Base-by-base conservation (phyloP, 2,888 invertebrate species). In the Xylota sylvarum region DNA sequence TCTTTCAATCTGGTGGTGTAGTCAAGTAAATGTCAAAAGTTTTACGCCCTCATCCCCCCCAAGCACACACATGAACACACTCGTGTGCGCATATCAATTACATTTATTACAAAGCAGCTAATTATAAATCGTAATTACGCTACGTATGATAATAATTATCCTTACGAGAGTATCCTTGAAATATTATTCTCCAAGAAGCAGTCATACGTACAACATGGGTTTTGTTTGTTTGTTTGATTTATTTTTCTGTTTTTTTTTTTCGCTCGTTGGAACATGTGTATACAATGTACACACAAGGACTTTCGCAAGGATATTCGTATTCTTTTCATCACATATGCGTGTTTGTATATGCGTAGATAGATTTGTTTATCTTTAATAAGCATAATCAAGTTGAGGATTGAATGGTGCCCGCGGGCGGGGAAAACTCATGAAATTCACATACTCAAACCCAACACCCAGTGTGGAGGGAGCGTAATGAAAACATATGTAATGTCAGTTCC, bases 321-420 rank as follows among this genome's bases (percentile, higher is more conserved):
- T 10, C 23, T 40, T 40, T 40, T 40, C n/a, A 40, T 40, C 12
- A 12, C 40, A 40, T n/a, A 0, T 17, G 23, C 35, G 12, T 14
- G n/a, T 23, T 46, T 23, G 50, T 23, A 46, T 23, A 35, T 52
- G 12, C 14, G 43, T 48, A 10, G 19, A 52, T 43, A 17, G 55
- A 43, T 76, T 65, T 67, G 50, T 67, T 67, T 76, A 30, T 46
- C 19, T 58, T 76, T 67, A 58, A 65, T 65, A 76, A 56, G 58
- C 48, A 50, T 67, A 65, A 67, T 76, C 67, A 76, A 58, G 76
- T 58, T 67, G 48, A 12, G 48, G 65, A 48, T 56, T 48, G 65
- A 65, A n/a, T 67, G 48, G 23, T 37, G 30, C 27, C 12, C 23
- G 50, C 37, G 30, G 72, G 60, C 48, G n/a, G 19, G 62, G 14